phyloP scores from a whole-genome alignment of 2,797 vertebrate genomes.

The Tragopan temminckii region DNA sequence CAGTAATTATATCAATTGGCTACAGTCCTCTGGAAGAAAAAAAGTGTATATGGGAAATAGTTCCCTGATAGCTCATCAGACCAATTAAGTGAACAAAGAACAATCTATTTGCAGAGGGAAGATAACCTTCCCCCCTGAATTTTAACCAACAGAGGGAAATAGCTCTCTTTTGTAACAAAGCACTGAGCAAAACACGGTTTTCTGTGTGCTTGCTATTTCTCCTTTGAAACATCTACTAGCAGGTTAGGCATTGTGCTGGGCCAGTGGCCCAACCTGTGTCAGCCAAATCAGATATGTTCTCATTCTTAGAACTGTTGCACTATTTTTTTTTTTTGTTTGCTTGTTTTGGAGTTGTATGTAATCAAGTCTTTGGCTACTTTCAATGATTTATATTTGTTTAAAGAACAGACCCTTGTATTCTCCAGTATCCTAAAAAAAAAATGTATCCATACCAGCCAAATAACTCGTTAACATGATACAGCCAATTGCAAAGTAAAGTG shows the following conservation, averaged over 20 bases:
- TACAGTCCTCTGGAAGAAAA: background rate
- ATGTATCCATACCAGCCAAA: background rate
- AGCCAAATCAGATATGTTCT: background rate
- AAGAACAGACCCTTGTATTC: background rate
- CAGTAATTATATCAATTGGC: background rate
- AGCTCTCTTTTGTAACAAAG: background rate
- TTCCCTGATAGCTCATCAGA: background rate
- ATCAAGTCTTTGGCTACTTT: background rate
- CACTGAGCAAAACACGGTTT: background rate
- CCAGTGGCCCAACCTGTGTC: background rate
- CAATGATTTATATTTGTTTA: background rate
- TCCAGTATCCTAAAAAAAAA: background rate
- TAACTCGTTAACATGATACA: background rate
- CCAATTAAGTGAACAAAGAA: background rate
- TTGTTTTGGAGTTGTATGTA: background rate
- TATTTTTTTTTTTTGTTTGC: background rate
- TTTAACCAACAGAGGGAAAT: background rate
- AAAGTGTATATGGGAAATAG: background rate
- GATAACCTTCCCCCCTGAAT: background rate
- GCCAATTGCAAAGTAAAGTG: slow-evolving; percentile 19
- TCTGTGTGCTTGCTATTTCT: background rate
- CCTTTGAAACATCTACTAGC: background rate
- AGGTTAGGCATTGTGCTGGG: background rate
- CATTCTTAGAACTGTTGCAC: background rate
- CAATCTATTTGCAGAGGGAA: background rate